These are phyloP conservation scores for Andrena fulva DNA, from an alignment of 2,888 invertebrate genomes.

Conservation along the genomic window DNA sequence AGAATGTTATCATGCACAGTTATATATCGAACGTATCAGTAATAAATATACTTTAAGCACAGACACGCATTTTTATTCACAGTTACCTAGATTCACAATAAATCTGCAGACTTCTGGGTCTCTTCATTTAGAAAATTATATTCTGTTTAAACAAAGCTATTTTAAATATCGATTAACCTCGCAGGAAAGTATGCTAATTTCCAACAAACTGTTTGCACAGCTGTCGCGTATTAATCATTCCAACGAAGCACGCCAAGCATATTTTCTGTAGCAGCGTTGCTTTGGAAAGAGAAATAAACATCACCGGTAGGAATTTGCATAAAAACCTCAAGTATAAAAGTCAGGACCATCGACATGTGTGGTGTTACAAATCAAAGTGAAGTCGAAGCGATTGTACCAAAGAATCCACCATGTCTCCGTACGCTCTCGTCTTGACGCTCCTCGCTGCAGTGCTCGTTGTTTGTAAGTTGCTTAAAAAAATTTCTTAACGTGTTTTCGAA, in stretches of 20 bases:
- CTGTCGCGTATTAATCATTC: slow-evolving; percentile 7
- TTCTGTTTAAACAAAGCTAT: too few relatives aligned
- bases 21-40: neutral
- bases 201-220: slow-evolving; percentile 13
- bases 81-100: too few relatives aligned
- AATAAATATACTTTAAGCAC: neutral
- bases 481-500: neutral
- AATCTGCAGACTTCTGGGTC: too few relatives aligned
- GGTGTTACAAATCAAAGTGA: neutral
- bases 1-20: neutral
- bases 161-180: too few relatives aligned
- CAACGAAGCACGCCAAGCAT: neutral
- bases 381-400: neutral
- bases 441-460: neutral
- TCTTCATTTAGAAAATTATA: too few relatives aligned
- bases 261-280: neutral
- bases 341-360: neutral
- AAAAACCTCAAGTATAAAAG: slow-evolving; percentile 7
- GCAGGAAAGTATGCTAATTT: neutral
- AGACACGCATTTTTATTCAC: too few relatives aligned
- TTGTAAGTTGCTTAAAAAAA: neutral
- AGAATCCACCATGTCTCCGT: neutral
- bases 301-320: neutral
- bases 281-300: neutral
- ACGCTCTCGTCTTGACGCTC: neutral